These are phyloP conservation scores for Tridacna crocea DNA, from an alignment of 2,888 invertebrate species.

Conservation along the genomic window DNA sequence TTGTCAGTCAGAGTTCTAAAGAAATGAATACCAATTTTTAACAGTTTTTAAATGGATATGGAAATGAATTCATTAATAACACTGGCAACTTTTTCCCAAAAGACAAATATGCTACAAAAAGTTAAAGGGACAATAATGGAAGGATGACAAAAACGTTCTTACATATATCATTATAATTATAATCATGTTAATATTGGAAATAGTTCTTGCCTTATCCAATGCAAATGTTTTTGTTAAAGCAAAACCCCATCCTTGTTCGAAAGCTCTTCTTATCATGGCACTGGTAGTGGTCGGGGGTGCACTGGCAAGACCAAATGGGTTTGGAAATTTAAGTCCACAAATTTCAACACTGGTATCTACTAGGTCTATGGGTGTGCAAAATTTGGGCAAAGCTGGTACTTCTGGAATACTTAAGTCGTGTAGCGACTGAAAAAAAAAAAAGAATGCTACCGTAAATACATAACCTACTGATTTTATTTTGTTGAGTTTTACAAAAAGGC, in stretches of 20 bases:
- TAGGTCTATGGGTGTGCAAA: conserved; percentile 95
- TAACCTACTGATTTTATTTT: not conserved
- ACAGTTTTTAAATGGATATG: too few species aligned
- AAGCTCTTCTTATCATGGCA: conserved; percentile 97
- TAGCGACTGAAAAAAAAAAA: conserved; percentile 65
- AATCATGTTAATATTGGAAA: too few species aligned
- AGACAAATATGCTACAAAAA: too few species aligned
- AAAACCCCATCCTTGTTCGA: conserved; percentile 98
- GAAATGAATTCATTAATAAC: too few species aligned
- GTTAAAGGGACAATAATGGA: too few species aligned
- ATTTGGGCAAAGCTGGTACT: conserved; percentile 93
- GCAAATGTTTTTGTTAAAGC: conserved; percentile 99
- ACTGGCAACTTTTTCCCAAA: too few species aligned
- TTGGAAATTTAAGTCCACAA: conserved; percentile 96
- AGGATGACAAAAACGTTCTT: too few species aligned
- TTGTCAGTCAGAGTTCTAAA: too few species aligned
- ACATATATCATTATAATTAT: too few species aligned
- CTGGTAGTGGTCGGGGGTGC: conserved; percentile 98
- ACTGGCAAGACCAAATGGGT: conserved; percentile 98
- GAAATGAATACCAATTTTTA: too few species aligned
- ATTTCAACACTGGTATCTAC: conserved; percentile 97
- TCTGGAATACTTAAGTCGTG: conserved; percentile 85
- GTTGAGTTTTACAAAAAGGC: too few species aligned
- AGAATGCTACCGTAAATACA: not conserved
- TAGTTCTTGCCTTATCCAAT: conserved; percentile 91